Percentiles rank a stretch among this genome's conserved stretches.
Conservation (phyloP, 2,888 invertebrate species). For the Agriopis leucophaearia region DNA sequence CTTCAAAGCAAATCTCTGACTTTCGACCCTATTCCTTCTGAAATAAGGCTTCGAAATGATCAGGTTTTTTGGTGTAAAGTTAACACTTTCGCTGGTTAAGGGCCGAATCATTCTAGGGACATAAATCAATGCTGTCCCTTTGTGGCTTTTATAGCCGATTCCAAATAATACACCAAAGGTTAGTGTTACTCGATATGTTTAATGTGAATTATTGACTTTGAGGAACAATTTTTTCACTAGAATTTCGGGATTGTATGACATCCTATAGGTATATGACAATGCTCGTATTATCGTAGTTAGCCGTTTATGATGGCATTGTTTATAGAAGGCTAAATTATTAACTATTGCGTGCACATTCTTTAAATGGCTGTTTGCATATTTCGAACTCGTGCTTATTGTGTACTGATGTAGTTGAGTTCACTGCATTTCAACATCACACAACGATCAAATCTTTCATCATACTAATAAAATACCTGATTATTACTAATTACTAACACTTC, state of each 20-base stretch:
- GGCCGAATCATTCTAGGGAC: constrained; percentile 59
- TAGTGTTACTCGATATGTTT: constrained; percentile 43
- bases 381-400: not conserved
- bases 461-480: constrained; percentile 20
- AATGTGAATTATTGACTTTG: constrained; percentile 44
- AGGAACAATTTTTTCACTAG: constrained; percentile 35
- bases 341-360: not conserved
- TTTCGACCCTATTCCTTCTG: constrained; percentile 29
- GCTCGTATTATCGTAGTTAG: not conserved
- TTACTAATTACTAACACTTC: constrained; percentile 29
- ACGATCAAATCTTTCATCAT: not conserved
- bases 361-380: not conserved
- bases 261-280: not conserved
- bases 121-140: constrained; percentile 80
- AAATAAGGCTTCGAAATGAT: constrained; percentile 29
- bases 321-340: too few species aligned
- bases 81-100: constrained; percentile 74
- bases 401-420: not conserved
- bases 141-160: constrained; percentile 64
- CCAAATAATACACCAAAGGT: constrained; percentile 61
- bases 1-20: constrained; percentile 7
- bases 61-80: constrained; percentile 41
- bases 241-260: not conserved
- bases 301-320: too few species aligned
- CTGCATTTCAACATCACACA: constrained; percentile 6